These are phyloP conservation scores for Chelonoidis abingdonii DNA, from an alignment of 2,113 vertebrate genomes.

Conservation along the genomic window DNA sequence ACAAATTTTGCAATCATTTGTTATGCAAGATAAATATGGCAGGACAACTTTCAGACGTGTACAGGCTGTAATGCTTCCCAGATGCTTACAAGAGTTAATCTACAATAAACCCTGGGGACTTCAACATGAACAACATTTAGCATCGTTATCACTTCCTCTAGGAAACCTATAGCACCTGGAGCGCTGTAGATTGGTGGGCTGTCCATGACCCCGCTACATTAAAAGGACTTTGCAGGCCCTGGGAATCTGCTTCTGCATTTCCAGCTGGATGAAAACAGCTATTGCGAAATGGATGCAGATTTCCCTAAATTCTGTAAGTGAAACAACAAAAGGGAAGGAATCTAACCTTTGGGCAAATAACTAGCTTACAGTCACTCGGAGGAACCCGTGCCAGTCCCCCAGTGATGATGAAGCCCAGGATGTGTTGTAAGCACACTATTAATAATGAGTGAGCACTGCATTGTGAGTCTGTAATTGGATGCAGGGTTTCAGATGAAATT, in stretches of 20 bases:
- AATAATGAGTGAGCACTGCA: conserved; percentile 67
- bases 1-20: background rate
- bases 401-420: conserved; percentile 66
- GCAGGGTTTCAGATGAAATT: conserved; percentile 67
- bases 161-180: background rate
- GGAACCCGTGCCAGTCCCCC: conserved; percentile 34
- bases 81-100: background rate
- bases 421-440: conserved; percentile 68
- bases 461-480: conserved; percentile 59
- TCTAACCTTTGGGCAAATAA: conserved; percentile 43
- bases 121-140: background rate
- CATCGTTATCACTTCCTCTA: background rate
- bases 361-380: conserved; percentile 42
- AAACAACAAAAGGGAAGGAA: background rate
- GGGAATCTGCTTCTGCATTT: background rate
- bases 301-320: background rate
- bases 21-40: background rate
- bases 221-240: background rate
- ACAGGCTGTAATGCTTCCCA: background rate
- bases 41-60: background rate
- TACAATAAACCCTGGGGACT: background rate
- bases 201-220: background rate
- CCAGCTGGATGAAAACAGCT: background rate
- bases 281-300: background rate
- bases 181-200: background rate